Conservation (phyloP, 2,797 vertebrate species). For the Gila robusta region DNA sequence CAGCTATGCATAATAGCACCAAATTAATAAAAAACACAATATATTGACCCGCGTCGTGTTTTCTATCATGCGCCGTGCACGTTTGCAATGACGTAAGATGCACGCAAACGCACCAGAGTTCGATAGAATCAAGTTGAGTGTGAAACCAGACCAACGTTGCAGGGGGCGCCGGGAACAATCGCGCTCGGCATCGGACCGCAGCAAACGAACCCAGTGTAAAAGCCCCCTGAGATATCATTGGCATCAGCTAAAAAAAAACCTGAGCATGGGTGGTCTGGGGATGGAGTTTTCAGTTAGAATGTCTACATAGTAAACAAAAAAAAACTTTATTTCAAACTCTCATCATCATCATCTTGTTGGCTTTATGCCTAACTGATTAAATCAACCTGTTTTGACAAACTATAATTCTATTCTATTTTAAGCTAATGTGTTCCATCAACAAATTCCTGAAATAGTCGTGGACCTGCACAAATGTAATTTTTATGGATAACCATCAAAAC, state of each 20-base stretch:
- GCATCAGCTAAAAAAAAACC: not conserved
- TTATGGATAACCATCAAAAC: not conserved
- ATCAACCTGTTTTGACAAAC: not conserved
- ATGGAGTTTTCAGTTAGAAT: not conserved
- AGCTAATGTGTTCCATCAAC: conserved; percentile 2
- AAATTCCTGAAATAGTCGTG: not conserved
- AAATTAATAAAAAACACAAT: no score
- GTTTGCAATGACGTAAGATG: no score
- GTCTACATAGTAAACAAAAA: not conserved
- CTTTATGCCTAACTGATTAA: conserved; percentile 1
- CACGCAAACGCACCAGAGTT: no score
- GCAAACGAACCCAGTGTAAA: no score
- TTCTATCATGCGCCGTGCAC: no score
- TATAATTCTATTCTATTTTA: conserved; percentile 6
- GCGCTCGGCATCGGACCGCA: no score
- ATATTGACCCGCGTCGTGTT: no score
- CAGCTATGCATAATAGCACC: no score
- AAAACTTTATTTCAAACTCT: not conserved
- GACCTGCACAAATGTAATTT: conserved; percentile 7
- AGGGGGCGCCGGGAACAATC: no score
- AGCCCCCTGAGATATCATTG: not conserved
- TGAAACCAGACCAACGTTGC: no score
- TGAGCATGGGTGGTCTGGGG: not conserved
- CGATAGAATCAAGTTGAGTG: no score
- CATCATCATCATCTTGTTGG: not conserved